Base-by-base conservation (phyloP, 2,113 vertebrate species). In the Corynorhinus townsendii region DNA sequence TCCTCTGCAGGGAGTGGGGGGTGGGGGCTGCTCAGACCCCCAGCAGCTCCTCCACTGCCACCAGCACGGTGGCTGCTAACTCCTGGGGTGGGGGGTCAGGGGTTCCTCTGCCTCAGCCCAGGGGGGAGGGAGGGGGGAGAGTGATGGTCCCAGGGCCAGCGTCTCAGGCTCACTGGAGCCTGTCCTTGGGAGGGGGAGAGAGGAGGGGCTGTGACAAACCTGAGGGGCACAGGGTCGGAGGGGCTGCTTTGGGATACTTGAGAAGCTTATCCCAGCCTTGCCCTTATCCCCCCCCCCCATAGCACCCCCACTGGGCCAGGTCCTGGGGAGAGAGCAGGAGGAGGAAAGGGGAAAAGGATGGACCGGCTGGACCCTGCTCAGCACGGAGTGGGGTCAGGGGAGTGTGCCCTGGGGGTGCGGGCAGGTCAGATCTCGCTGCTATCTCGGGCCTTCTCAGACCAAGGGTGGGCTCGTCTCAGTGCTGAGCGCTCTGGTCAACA, bases 1-100 rank as follows among this genome's bases (percentile, higher is more conserved):
- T 4, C 66, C 20, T 93, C 91, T 94, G 68, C 87, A 45, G 75
- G 86, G 81, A 89, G 59, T 86, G 59, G 87, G 49, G 72, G 76
- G 10, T 49, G 69, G 85, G 95, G 72, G 85, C 79, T 38, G 52
- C 47, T 73, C 64, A 33, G 76, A 38, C 68, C 75, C 35, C 4
- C 28, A 45, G 64, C 2, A 24, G 35, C 62, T 26, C 56, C 45
- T 84, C n/a, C 89, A 52, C 47, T 16, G 15, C 33, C n/a, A 30
- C 56, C 20, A 17, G 33, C 26, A 1, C 12, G 7, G n/a, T 16
- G 22, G 49, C 49, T 45, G 89, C 47, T n/a, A 1, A 49, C 54
- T 77, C 62, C 81, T 45, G 38, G 43, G 77, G 47, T 11, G 17
- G 14, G 33, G 30, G 11, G 76, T 24, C 22, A 14, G 54, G 30